These are phyloP conservation scores for Bradypodion ventrale DNA, from an alignment of 2,797 vertebrate species.

Conservation along the genomic window DNA sequence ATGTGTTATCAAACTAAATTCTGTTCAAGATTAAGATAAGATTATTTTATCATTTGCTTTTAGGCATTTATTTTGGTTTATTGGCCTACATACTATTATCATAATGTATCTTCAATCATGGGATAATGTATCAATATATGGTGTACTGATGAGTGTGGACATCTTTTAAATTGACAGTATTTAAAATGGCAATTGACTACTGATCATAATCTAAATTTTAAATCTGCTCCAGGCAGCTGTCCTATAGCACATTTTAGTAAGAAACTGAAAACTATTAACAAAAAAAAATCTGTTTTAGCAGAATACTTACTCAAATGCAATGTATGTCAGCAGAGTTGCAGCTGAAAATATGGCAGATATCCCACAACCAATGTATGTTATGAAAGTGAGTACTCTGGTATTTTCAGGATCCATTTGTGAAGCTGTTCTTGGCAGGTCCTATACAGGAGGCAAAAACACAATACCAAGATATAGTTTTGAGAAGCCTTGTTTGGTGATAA, in stretches of 20 bases:
- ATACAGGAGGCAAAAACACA: slow-evolving; percentile 35
- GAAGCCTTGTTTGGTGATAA: slow-evolving; percentile 11
- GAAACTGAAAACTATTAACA: neutral
- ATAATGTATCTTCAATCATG: neutral
- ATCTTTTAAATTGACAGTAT: neutral
- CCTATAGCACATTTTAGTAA: neutral
- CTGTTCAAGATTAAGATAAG: no score
- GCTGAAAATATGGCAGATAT: slow-evolving; percentile 94
- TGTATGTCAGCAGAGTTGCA: slow-evolving; percentile 93
- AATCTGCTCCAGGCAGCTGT: neutral
- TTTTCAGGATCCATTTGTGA: slow-evolving; percentile 78
- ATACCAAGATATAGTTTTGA: neutral
- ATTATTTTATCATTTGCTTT: neutral
- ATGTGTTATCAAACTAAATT: neutral
- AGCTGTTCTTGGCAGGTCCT: slow-evolving; percentile 86
- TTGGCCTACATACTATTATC: neutral
- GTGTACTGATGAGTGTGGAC: neutral
- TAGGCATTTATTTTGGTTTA: slow-evolving; percentile 2
- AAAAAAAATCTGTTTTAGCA: neutral
- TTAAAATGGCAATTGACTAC: neutral
- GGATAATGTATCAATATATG: neutral
- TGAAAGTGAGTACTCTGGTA: slow-evolving; percentile 87
- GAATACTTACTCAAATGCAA: slow-evolving; percentile 94
- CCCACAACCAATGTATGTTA: slow-evolving; percentile 93
- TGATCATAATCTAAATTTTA: neutral